A percentile compares a stretch with the other conserved stretches of the same genome.
phyloP scores from a whole-genome alignment of 1,140 invertebrate species.

The Kradibia gibbosae region DNA sequence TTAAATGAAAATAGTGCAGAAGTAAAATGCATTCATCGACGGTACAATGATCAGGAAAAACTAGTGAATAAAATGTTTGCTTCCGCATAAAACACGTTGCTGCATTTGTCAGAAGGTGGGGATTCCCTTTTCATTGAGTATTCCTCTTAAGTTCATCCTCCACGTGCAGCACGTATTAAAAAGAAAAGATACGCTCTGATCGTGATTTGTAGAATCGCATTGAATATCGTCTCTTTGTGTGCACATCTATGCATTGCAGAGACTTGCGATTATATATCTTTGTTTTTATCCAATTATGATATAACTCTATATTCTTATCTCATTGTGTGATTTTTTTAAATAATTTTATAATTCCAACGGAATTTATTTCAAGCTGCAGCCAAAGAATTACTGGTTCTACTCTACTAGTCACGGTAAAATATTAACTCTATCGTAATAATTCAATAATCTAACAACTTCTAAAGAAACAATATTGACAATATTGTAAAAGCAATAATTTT shows the following conservation, averaged over 20 bases:
- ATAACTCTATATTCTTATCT: neutral
- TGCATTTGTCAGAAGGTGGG: neutral
- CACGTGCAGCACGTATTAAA: conserved; percentile 33
- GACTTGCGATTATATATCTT: neutral
- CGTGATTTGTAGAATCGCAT: conserved; percentile 28
- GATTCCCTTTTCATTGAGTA: conserved; percentile 41
- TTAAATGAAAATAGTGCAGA: no score
- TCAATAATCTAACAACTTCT: no score
- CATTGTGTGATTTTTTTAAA: no score
- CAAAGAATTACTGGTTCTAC: no score
- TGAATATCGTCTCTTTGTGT: conserved; percentile 31
- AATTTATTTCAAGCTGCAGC: no score
- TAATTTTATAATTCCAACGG: no score
- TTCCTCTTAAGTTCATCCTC: conserved; percentile 32
- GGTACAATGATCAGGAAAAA: neutral
- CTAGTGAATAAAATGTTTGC: neutral
- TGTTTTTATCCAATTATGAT: no score
- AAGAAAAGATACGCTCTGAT: conserved; percentile 17
- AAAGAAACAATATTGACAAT: no score
- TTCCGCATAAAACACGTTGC: neutral
- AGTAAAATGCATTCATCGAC: no score
- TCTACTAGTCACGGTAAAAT: no score
- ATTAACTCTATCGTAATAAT: no score
- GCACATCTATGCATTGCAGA: neutral
- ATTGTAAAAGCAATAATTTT: no score